Conservation (phyloP, 2,797 vertebrate species). For the Buphagus erythrorhynchus region DNA sequence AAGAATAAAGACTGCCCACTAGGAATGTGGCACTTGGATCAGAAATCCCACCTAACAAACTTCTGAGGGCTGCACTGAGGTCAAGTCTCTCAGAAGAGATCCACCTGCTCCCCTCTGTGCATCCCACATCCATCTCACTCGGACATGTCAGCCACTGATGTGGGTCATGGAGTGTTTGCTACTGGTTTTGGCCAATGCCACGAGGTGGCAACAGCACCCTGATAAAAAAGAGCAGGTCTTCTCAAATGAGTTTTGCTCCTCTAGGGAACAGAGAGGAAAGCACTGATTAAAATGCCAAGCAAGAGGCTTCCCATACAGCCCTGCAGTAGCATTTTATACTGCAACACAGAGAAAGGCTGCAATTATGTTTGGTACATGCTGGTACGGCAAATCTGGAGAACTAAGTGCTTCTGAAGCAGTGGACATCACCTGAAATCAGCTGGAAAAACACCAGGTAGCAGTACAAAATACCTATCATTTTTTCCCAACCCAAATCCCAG, state of each 20-base stretch:
- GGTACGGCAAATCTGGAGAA: neutral
- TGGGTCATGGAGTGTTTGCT: neutral
- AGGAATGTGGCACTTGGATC: neutral
- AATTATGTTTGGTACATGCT: neutral
- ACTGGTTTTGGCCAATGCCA: neutral
- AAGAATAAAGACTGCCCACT: neutral
- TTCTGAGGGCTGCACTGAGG: neutral
- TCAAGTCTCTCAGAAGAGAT: neutral
- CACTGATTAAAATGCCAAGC: rapidly evolving
- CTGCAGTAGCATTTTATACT: neutral
- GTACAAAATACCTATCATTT: neutral
- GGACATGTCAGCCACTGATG: rapidly evolving
- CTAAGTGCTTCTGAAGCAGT: rapidly evolving
- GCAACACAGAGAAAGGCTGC: neutral
- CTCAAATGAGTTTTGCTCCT: rapidly evolving
- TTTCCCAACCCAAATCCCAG: neutral
- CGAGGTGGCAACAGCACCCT: neutral
- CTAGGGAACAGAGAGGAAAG: neutral
- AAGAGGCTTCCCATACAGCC: neutral
- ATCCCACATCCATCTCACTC: neutral
- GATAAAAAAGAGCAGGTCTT: neutral
- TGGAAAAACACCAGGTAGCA: rapidly evolving
- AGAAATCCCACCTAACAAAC: neutral
- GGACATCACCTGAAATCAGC: rapidly evolving
- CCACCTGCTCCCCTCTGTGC: rapidly evolving